These are phyloP conservation scores for Podabrus alpinus DNA, from an alignment of 2,888 invertebrate genomes.

Conservation along the genomic window DNA sequence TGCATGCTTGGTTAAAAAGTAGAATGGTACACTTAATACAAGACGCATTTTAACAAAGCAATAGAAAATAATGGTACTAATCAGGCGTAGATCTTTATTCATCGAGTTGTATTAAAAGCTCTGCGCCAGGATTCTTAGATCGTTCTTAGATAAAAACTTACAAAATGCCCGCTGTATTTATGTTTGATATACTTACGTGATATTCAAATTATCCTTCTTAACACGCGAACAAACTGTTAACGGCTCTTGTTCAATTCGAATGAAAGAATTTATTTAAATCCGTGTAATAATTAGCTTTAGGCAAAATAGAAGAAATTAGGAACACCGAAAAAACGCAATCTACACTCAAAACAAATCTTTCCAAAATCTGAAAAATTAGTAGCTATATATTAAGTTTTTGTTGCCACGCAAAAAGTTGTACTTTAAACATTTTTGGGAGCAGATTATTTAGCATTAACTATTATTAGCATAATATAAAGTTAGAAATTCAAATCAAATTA, in stretches of 20 bases:
- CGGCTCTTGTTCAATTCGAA: constrained; percentile 34
- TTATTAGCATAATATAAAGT: background rate
- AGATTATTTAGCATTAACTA: background rate
- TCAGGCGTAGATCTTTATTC: constrained; percentile 31
- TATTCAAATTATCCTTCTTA: constrained; percentile 41
- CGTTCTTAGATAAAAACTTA: constrained; percentile 34
- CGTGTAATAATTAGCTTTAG: constrained; percentile 25
- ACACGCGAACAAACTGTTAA: constrained; percentile 45
- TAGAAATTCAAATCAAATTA: constrained; percentile 1
- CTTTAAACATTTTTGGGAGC: background rate
- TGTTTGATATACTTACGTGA: constrained; percentile 40
- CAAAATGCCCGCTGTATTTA: constrained; percentile 44
- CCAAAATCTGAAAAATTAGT: constrained; percentile 18
- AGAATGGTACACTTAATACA: constrained; percentile 16
- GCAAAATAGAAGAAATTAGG: constrained; percentile 25
- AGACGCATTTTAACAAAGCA: constrained; percentile 23
- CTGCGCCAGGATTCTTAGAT: constrained; percentile 31
- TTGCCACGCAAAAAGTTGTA: constrained; percentile 2
- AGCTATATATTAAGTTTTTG: constrained; percentile 20
- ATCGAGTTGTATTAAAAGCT: constrained; percentile 33
- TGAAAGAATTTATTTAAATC: constrained; percentile 32
- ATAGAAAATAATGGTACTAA: constrained; percentile 26
- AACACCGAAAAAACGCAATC: constrained; percentile 12
- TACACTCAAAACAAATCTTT: constrained; percentile 16
- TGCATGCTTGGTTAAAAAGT: constrained; percentile 17